Base-by-base conservation (phyloP, 2,797 vertebrate genomes). In the Rhabdophis nuchalis region DNA sequence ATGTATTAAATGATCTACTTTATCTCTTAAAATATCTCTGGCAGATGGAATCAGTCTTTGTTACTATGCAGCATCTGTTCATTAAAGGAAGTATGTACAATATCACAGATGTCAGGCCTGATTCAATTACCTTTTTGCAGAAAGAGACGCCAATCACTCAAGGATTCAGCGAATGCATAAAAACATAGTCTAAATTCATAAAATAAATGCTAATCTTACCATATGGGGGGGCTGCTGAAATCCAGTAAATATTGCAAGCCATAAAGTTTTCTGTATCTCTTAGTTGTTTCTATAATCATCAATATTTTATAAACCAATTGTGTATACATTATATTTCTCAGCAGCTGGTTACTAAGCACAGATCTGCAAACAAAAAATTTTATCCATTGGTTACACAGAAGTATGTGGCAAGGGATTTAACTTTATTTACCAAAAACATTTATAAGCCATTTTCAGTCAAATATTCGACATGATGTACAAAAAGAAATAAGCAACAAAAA, bases 81-180 rank as follows among this genome's bases (percentile, higher is more conserved):
- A 93, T 90, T 93, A 90, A 93, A 87, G n/a, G 58, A 93, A 91
- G 25, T 85, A 32, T 93, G 68, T 88, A 72, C 60, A 85, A 56
- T 50, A 25, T 14, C 16, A 72, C 32, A 72, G 29, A 23, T 85
- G 68, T 88, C 25, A 46, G 68, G 32, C 11, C 32, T 85, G 56
- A 52, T 27, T 92, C 41, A 54, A 77, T 82, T 58, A 9, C 25
- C 56, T 82, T 50, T 10, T 16, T 54, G 8, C n/a, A 14, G 72
- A 72, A 91, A 46, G 50, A 5, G 1, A 32, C 16, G 36, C 64
- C 58, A 36, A 41, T 87, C 25, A 27, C 9, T 6, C 2, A 54
- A 32, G 56, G 7, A 29, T n/a, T 92, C 3, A 36, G 23, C 56
- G 29, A 41, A 61, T 53, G 25, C 53, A 16, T 60, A 91, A 85